Evolutionary conservation across 2,113 vertebrate genomes (phyloP).

Genomic region (Hippocampus guttulatus): DNA sequence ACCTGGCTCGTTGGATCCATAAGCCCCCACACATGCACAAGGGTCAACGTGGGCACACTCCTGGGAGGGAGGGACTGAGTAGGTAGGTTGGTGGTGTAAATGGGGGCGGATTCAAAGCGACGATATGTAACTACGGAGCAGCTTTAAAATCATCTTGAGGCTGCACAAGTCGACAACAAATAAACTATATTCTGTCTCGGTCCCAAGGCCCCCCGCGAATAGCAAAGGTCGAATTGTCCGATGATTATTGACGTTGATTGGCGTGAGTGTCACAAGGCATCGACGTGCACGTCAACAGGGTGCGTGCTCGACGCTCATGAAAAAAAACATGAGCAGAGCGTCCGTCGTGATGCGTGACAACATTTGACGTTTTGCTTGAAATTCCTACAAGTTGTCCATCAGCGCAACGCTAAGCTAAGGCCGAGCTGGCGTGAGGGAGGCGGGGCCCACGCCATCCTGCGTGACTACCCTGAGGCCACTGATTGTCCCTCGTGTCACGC

Average conservation of each 20-base stretch:
- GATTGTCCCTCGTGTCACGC: background rate
- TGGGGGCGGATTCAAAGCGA: background rate
- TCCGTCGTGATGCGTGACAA: constrained; percentile 1
- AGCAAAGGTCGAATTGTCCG: background rate
- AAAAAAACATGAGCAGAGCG: constrained; percentile 9
- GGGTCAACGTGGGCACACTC: constrained; percentile 9
- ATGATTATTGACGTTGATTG: background rate
- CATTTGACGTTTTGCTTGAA: background rate
- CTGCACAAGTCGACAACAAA: no score
- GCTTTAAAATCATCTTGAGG: background rate
- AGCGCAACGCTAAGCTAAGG: background rate
- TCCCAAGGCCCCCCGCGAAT: background rate
- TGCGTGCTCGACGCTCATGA: constrained; percentile 5
- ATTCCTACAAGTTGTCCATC: background rate
- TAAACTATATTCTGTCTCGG: background rate
- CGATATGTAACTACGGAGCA: background rate
- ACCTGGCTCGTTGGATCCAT: constrained; percentile 36
- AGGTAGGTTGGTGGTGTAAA: no score
- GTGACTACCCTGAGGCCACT: background rate
- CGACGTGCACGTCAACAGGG: constrained; percentile 8
- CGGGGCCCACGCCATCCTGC: background rate
- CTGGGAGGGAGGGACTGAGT: background rate
- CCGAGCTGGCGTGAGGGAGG: background rate
- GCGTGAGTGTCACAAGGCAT: constrained; percentile 5
- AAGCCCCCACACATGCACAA: constrained; percentile 11